Conservation (phyloP, 37 sponge, comb jelly and placozoan species). For the Bolinopsis microptera region DNA sequence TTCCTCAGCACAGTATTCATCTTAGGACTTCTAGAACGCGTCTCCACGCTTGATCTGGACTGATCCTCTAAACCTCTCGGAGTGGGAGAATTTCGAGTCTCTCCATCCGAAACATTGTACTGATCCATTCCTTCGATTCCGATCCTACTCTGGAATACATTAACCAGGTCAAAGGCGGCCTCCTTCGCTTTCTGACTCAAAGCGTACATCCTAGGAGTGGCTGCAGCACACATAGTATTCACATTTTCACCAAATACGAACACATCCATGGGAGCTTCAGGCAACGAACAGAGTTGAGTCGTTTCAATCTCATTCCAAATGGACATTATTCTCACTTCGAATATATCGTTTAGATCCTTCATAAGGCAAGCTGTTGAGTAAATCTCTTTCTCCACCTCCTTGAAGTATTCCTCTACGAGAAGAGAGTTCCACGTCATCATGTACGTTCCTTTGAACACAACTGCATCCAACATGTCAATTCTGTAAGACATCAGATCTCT, state of each 20-base stretch:
- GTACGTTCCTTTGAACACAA: constrained; percentile 39
- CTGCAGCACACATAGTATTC: constrained; percentile 17
- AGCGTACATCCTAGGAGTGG: constrained; percentile 7
- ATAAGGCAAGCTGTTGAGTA: background rate
- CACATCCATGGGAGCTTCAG: constrained; percentile 16
- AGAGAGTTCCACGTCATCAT: constrained; percentile 55
- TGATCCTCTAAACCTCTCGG: background rate
- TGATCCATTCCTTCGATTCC: constrained; percentile 30
- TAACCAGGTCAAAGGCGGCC: constrained; percentile 14
- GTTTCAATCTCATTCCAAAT: constrained; percentile 23
- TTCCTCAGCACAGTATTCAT: constrained; percentile 44
- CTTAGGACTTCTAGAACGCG: constrained; percentile 25
- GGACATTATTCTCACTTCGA: constrained; percentile 47
- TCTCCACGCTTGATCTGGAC: background rate
- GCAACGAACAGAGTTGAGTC: background rate
- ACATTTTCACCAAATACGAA: constrained; percentile 3
- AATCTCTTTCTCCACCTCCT: constrained; percentile 28
- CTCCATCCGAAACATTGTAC: background rate
- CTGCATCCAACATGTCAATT: constrained; percentile 61
- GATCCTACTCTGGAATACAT: constrained; percentile 4
- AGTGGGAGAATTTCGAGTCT: background rate
- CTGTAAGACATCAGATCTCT: constrained; percentile 47
- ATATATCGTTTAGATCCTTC: constrained; percentile 53
- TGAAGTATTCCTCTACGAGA: constrained; percentile 42
- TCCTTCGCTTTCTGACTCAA: constrained; percentile 59